These are phyloP conservation scores for Ceyx erithaca DNA, from an alignment of 2,797 vertebrate genomes.

Conservation along the genomic window DNA sequence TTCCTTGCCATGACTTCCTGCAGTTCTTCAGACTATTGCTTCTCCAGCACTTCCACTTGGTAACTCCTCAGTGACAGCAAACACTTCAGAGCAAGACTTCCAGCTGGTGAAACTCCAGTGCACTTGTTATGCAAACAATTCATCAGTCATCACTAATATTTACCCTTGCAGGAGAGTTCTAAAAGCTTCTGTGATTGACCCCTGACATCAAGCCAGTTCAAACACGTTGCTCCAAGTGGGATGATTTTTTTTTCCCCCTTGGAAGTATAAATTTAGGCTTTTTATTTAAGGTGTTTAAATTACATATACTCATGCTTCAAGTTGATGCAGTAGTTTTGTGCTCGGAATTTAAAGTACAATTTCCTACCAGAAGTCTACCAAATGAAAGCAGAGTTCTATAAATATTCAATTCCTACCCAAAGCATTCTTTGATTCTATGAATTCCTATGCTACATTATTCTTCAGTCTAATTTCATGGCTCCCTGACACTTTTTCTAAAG, in stretches of 20 bases:
- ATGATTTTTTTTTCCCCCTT: background rate
- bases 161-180: background rate
- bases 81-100: background rate
- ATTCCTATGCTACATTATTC: background rate
- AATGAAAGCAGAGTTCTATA: background rate
- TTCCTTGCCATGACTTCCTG: background rate
- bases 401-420: background rate
- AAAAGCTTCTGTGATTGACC: background rate
- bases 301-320: background rate
- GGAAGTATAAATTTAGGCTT: background rate
- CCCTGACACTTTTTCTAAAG: background rate
- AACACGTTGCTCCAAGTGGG: background rate
- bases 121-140: background rate
- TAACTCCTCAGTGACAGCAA: background rate
- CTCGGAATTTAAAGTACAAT: background rate
- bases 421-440: too few species aligned
- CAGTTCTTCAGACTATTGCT: background rate
- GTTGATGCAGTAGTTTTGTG: background rate
- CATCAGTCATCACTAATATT: background rate
- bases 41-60: rapidly evolving
- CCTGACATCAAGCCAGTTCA: background rate
- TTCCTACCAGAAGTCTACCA: background rate
- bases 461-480: background rate
- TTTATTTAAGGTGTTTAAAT: background rate
- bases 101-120: background rate